Percentiles rank a stretch among this genome's conserved stretches.
Evolutionary conservation across 2,888 invertebrate genomes (phyloP).

Genomic region (Schizaphis graminum): DNA sequence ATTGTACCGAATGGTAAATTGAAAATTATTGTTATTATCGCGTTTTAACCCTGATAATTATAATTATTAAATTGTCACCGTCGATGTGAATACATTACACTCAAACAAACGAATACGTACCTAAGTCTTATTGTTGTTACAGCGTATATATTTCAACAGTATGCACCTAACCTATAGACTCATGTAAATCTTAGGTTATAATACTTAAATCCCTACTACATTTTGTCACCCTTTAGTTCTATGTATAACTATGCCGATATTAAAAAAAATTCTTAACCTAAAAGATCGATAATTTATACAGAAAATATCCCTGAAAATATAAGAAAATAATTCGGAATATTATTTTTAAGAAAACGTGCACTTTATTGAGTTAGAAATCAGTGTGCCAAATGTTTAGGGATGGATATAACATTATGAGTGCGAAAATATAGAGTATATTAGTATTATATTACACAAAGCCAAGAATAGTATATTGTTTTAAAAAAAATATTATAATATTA

Average conservation of each 20-base stretch:
- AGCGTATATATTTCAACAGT: background rate
- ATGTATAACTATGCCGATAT: background rate
- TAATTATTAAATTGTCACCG: background rate
- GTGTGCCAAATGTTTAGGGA: background rate
- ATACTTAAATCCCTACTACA: constrained; percentile 19
- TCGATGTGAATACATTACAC: background rate
- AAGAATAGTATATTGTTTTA: background rate
- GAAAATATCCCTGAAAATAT: background rate
- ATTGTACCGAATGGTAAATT: background rate
- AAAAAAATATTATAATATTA: background rate
- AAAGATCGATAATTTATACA: background rate
- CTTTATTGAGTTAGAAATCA: background rate
- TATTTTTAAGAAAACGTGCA: background rate
- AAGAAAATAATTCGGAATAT: background rate
- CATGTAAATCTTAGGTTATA: background rate
- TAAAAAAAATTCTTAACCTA: too few relatives aligned
- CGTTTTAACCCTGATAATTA: background rate
- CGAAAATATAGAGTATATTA: background rate
- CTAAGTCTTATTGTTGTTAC: background rate
- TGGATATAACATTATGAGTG: background rate
- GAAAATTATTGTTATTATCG: constrained; percentile 8
- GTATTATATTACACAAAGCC: background rate
- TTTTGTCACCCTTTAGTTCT: background rate
- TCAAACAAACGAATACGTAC: background rate
- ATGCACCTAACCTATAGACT: background rate